A percentile compares a stretch with the other conserved stretches of the same genome.
These are phyloP conservation scores for Pangasius macronema DNA, from an alignment of 2,797 vertebrate genomes.

Conservation along the genomic window DNA sequence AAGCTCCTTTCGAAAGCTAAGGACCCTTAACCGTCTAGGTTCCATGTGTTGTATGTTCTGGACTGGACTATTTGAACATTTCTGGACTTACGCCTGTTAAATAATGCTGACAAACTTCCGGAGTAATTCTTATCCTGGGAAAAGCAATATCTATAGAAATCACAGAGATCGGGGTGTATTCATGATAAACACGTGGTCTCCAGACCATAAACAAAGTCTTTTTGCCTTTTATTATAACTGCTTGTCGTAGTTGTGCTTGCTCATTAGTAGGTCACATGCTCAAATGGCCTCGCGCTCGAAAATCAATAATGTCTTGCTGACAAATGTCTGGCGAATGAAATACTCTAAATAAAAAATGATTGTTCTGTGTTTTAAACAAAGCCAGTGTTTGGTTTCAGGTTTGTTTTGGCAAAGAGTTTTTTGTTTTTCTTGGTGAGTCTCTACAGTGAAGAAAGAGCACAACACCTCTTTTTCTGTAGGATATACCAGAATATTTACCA, in stretches of 20 bases:
- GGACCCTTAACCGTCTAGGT: not conserved
- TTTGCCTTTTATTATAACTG: not conserved
- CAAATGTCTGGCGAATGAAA: not conserved
- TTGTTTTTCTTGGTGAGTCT: not conserved
- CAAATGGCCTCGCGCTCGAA: slow-evolving; percentile 2
- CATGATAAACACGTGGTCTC: not conserved
- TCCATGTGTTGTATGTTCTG: not conserved
- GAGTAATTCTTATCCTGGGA: not conserved
- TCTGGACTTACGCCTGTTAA: not conserved
- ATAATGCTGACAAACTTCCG: not conserved
- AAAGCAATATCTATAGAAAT: not conserved
- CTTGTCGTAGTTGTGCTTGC: not conserved
- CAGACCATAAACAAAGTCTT: not conserved
- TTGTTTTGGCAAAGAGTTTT: not conserved
- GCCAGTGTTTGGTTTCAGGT: not conserved
- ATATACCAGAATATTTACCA: not conserved
- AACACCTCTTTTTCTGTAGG: not conserved
- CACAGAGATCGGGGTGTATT: not conserved
- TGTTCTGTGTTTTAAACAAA: not conserved
- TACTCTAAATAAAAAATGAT: not conserved
- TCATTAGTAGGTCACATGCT: not conserved
- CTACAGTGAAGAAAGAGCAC: not conserved
- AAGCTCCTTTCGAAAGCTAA: not conserved
- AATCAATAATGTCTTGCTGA: not conserved
- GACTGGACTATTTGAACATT: not conserved